These are phyloP conservation scores for Clarias laeviceps DNA, from an alignment of 2,797 vertebrate species.

Conservation along the genomic window DNA sequence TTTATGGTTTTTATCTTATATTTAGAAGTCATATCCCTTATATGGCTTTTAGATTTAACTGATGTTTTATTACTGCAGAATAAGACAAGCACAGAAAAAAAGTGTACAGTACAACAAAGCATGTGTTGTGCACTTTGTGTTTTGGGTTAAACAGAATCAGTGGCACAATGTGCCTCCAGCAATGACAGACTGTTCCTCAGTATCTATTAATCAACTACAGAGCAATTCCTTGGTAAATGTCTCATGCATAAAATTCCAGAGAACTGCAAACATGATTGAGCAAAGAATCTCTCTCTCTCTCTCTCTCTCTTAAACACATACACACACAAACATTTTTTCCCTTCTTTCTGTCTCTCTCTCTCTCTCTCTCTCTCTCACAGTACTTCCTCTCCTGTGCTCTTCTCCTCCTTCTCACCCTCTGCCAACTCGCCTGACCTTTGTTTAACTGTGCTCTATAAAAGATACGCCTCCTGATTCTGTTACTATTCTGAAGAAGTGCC, in stretches of 20 bases:
- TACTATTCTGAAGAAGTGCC: conserved; percentile 24
- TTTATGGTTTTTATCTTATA: no score
- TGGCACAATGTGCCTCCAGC: not conserved
- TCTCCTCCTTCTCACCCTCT: not conserved
- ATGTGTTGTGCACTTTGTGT: not conserved
- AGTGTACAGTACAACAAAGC: not conserved
- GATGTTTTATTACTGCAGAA: not conserved
- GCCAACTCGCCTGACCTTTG: conserved; percentile 9
- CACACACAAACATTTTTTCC: no score
- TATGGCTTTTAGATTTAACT: no score
- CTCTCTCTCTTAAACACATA: not conserved
- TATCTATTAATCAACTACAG: conserved; percentile 41
- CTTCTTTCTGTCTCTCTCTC: not conserved
- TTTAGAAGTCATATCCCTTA: no score
- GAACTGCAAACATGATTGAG: conserved; percentile 53
- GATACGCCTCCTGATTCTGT: not conserved
- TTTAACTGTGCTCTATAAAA: conserved; percentile 18
- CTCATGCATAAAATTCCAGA: conserved; percentile 65
- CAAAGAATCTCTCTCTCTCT: conserved; percentile 13
- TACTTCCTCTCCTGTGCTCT: not conserved
- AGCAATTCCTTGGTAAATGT: conserved; percentile 68
- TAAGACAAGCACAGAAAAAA: no score
- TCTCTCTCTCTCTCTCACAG: not conserved
- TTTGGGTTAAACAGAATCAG: not conserved
- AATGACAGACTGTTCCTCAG: not conserved